Percentiles rank a stretch among this genome's conserved stretches.
Conservation (phyloP, 2,113 vertebrate genomes). For the Carettochelys insculpta region DNA sequence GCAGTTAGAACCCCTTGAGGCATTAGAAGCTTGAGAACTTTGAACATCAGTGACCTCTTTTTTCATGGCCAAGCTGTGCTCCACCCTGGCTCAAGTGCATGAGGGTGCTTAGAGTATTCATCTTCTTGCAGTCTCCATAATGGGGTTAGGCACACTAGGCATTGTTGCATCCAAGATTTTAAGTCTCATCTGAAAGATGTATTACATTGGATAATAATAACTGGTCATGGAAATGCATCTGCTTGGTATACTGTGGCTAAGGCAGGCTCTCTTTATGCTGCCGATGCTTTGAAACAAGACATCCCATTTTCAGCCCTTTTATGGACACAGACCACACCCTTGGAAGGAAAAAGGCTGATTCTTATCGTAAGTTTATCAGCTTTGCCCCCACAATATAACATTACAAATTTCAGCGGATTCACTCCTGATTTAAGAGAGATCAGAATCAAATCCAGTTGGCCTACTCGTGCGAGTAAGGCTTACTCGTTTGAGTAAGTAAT, state of each 20-base stretch:
- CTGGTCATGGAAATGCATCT: constrained; percentile 39
- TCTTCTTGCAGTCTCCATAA: background rate
- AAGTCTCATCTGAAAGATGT: background rate
- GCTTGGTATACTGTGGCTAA: constrained; percentile 44
- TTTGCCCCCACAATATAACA: background rate
- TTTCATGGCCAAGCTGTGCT: background rate
- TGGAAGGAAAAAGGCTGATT: background rate
- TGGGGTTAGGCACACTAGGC: background rate
- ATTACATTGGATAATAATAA: constrained; percentile 41
- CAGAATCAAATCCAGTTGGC: background rate
- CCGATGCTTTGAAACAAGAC: constrained; percentile 22
- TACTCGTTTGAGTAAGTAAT: background rate
- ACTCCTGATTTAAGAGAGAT: background rate
- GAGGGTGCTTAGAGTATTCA: background rate
- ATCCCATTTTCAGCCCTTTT: background rate
- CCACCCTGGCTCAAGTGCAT: background rate
- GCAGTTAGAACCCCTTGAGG: background rate
- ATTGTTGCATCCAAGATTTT: background rate
- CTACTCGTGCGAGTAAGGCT: background rate
- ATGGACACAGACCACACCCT: rapidly evolving
- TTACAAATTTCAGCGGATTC: background rate
- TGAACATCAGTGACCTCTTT: background rate
- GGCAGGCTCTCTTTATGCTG: constrained; percentile 13
- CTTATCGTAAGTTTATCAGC: background rate
- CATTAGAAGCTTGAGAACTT: background rate